Base-by-base conservation (phyloP, 2,113 vertebrate species). In the Tor tambroides region DNA sequence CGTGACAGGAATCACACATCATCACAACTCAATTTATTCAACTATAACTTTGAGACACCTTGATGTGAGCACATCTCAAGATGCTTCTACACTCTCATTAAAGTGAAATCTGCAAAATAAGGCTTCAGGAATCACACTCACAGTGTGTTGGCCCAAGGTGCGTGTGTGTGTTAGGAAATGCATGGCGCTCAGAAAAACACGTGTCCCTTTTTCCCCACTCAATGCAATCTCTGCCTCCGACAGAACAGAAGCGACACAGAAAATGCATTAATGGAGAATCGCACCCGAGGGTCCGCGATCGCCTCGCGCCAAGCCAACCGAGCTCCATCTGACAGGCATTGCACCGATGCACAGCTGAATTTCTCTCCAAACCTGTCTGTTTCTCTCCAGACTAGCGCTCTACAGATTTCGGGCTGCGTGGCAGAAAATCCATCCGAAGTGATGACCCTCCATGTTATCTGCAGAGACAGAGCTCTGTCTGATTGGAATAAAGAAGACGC, bases 251-350 rank as follows among this genome's bases (percentile, higher is more conserved):
- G 75, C 28, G 32, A 88, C 87, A 88, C 9, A 49, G 85, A 87
- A 90, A 89, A 89, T 72, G 84, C 91, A 87, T 91, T 89, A 87
- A 83, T 78, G 61, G 87, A 65, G 76, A 87, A 67, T 77, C 12
- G 21, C 83, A 85, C 80, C 86, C 15, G 71, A 75, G 88, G 41
- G 69, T 49, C 76, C 26, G 28, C 2, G 21, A 61, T 35, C 38
- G 67, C 69, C 69, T 46, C 5, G 72, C 38, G 10, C 30, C 19
- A 54, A 87, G 77, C 85, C 46, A 87, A 80, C 56, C 83, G 32
- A n/a, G 35, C 59, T 82, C 26, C 28, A 17, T 41, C 81, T 78
- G 83, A 85, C 61, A 15, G 85, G 59, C 51, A 1, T 28, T 28
- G 77, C 85, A 87, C 85, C 84, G 69, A 84, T 85, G 74, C 67